A percentile compares a stretch with the other conserved stretches of the same genome.
Evolutionary conservation across 2,113 vertebrate species (phyloP).

Genomic region (Arenaria interpres): DNA sequence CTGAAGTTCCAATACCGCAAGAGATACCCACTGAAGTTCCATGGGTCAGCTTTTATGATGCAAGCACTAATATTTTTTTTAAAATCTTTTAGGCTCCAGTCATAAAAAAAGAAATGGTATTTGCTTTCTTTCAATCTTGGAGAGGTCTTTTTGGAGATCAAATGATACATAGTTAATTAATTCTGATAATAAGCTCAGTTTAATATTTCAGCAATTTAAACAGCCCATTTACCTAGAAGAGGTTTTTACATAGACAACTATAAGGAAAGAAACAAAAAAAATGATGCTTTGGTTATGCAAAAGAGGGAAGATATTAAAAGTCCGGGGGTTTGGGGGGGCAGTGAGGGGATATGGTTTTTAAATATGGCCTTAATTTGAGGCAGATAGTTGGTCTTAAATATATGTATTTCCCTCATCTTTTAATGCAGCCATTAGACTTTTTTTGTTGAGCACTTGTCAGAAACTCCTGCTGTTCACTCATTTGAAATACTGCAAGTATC

Average conservation of each 20-base stretch:
- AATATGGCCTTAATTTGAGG: neutral
- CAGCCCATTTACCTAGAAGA: neutral
- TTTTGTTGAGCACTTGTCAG: neutral
- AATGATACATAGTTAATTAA: neutral
- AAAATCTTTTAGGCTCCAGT: neutral
- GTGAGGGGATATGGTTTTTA: neutral
- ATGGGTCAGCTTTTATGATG: neutral
- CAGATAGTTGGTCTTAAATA: neutral
- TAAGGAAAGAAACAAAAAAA: neutral
- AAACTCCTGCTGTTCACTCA: neutral
- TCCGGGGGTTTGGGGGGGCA: rapidly evolving
- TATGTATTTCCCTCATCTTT: neutral
- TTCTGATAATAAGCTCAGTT: neutral
- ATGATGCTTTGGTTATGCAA: neutral
- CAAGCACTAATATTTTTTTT: neutral
- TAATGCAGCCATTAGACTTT: neutral
- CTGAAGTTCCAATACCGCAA: neutral
- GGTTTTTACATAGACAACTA: neutral
- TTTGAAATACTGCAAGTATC: neutral
- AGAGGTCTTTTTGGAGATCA: neutral
- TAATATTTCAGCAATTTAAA: neutral
- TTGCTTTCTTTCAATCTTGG: neutral
- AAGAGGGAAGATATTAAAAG: neutral
- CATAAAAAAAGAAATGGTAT: neutral
- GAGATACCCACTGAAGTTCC: neutral